Evolutionary conservation across 2,113 vertebrate species (phyloP), one percentile per base, ranked within the genome.

Genomic region (Chinchilla lanigera): DNA sequence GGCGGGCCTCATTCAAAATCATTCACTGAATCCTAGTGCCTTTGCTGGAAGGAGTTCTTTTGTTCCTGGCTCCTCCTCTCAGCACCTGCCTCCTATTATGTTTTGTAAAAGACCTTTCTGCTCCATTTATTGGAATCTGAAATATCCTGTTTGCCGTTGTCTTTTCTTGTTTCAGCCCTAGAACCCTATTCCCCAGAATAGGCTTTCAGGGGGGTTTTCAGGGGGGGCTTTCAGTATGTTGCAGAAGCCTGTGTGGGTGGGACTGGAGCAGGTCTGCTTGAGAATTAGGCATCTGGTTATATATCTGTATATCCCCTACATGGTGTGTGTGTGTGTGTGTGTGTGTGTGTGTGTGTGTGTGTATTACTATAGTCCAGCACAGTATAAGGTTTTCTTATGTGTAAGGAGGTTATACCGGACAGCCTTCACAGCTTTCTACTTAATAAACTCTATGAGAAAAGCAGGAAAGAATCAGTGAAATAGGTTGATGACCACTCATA

Each of bases 21-120:
- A 89, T 61, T 92, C 73, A 91, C 47, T 82, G 63, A 69, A 95
- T 97, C 61, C 1, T n/a, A 30, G 28, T 41, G 88, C n/a, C 88
- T 96, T 95, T 96, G 90, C 95, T 61, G 88, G 12, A 52, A 63
- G 19, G 22, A 50, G 0, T 44, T 41, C 90, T 77, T 96, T 97
- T 98, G 96, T 96, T 95, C 60, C 60, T 35, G 28, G 24, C 58
- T 95, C 52, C 87, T 88, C 56, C 82, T 96, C 84, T 75, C 33
- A 86, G 71, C 80, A 93, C 77, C 90, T 94, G 65, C 54, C n/a
- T 26, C 19, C 35, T 2, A 85, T 30, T 52, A 77, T 82, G 38
- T 67, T 77, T 92, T 69, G 28, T 82, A 67, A 97, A 63, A 78
- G 47, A 73, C 78, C 19, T 30, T 89, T 90, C 35, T n/a, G 33